Evolutionary conservation across 2,888 invertebrate genomes (phyloP), one percentile per base, ranked within the genome.

Genomic region (Cheilosia urbana): DNA sequence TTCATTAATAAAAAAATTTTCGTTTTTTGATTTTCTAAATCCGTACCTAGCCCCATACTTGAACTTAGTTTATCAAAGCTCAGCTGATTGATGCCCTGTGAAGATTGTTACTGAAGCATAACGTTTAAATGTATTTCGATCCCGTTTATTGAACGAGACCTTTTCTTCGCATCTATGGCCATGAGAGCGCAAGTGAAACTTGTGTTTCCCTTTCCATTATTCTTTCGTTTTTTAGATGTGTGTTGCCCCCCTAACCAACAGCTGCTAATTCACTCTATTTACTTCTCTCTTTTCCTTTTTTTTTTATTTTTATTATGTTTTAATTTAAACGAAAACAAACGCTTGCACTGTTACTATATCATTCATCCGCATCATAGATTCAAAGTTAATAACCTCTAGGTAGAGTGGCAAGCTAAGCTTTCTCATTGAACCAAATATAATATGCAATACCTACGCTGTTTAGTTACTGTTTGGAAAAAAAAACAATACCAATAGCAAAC

Each of bases 281-380:
- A 27, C 27, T 53, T 53, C 6, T 30, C 27, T 53, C n/a, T n/a
- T 30, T 19, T n/a, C n/a, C n/a, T n/a, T n/a, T n/a, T n/a, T n/a
- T n/a, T n/a, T n/a, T n/a, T n/a, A n/a, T n/a, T n/a, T 7, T 17
- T 40, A 58, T 58, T 58, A 58, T 37, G n/a, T 58, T 58, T 58
- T 37, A 37, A 37, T 21, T 58, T 11, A 58, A 21, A 15, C 37
- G 19, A 37, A 57, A 37, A 21, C 37, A 19, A 37, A 21, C 57
- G 6, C 21, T 37, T 58, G 37, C 37, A 11, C 19, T 15, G 37
- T 58, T 58, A 19, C 21, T 58, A 5, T 19, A 57, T 57, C 34
- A 21, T 58, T 53, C 24, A 51, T 21, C 51, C 21, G 37, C 21
- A 30, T 21, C 37, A 49, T 65, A 63, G 49, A 37, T 37, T n/a